Evolutionary conservation across 2,113 vertebrate species (phyloP).

Genomic region (Rallus limicola): DNA sequence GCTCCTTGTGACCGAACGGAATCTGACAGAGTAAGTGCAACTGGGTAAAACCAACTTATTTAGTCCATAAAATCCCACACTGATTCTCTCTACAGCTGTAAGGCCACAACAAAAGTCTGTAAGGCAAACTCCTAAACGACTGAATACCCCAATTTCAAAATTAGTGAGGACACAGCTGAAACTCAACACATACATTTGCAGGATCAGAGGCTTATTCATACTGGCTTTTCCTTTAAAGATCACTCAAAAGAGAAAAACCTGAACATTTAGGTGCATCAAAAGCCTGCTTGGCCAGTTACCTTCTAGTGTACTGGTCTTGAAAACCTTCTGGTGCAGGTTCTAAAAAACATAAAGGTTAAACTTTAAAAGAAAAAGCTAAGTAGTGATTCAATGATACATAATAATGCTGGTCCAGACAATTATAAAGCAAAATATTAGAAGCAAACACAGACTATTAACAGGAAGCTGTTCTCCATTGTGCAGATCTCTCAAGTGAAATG

Average conservation of each 20-base stretch:
- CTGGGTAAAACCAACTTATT: neutral
- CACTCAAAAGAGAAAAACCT: neutral
- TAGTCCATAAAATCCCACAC: neutral
- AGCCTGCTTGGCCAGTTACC: conserved; percentile 36
- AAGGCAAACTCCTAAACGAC: neutral
- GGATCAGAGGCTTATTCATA: neutral
- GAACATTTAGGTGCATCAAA: neutral
- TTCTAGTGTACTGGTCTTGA: neutral
- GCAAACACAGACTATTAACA: neutral
- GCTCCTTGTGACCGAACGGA: neutral
- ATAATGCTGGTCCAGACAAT: neutral
- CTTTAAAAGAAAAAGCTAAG: neutral
- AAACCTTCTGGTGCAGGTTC: neutral
- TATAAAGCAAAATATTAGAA: neutral
- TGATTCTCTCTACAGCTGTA: neutral
- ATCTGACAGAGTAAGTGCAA: neutral
- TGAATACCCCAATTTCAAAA: neutral
- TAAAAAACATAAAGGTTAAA: conserved; percentile 22
- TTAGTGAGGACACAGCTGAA: neutral
- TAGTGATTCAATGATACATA: too few species aligned
- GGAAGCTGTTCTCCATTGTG: neutral
- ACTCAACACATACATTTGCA: neutral
- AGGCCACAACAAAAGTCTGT: neutral
- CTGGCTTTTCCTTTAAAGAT: neutral
- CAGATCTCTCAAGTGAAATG: neutral